These are phyloP conservation scores for Coecobrya sp. DNA, from an alignment of 2,888 invertebrate species.

Conservation along the genomic window DNA sequence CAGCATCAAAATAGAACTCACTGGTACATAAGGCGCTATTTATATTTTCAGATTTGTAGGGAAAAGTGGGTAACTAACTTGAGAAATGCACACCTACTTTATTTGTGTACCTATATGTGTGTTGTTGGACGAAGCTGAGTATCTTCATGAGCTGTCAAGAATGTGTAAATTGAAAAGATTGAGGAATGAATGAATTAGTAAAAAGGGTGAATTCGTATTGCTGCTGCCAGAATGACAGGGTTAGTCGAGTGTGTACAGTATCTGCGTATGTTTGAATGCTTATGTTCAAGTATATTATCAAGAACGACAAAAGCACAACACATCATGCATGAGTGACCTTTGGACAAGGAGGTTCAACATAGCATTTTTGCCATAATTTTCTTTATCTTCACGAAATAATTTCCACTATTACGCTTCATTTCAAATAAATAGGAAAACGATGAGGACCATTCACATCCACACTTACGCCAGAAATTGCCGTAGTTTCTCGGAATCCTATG, in stretches of 20 bases:
- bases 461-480: conserved; percentile 28
- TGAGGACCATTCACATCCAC: conserved; percentile 31
- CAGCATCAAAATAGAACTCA: too few species aligned
- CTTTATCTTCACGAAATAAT: conserved; percentile 50
- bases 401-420: conserved; percentile 15
- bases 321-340: conserved; percentile 78
- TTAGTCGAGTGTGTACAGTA: background rate
- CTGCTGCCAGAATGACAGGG: conserved; percentile 64
- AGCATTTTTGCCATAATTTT: background rate
- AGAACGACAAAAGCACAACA: background rate
- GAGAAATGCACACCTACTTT: too few species aligned
- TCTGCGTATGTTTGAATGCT: background rate
- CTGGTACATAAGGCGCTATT: too few species aligned
- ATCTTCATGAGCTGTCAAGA: conserved; percentile 34
- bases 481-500: conserved; percentile 67
- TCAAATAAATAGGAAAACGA: conserved; percentile 40
- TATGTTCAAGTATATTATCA: background rate
- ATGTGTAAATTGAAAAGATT: conserved; percentile 56
- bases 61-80: too few species aligned
- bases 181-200: conserved; percentile 20
- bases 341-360: conserved; percentile 62
- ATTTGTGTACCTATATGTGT: too few species aligned
- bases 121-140: too few species aligned
- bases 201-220: conserved; percentile 17
- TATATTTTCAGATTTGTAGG: too few species aligned